Conservation (phyloP, 2,888 invertebrate genomes). For the Amiota minor region DNA sequence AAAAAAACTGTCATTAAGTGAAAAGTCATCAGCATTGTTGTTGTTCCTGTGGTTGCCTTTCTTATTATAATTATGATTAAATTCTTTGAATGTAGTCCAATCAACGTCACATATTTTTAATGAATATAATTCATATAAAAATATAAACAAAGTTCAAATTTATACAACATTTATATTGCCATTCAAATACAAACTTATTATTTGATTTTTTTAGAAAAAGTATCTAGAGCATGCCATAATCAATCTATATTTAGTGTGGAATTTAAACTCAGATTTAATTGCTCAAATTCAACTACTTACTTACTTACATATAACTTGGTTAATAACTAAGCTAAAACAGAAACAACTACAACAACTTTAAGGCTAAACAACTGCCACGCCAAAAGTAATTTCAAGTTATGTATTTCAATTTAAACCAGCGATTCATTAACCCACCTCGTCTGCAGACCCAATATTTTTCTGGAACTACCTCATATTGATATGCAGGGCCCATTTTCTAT, state of each 20-base stretch:
- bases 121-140: not conserved
- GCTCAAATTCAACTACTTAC: constrained; percentile 4
- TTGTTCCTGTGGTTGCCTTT: no score
- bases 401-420: no score
- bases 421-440: no score
- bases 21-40: no score
- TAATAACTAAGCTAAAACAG: constrained; percentile 13
- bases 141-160: not conserved
- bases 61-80: no score
- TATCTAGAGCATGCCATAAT: constrained; percentile 15
- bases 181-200: not conserved
- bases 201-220: not conserved
- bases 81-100: no score
- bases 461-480: no score
- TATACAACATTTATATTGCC: not conserved
- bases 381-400: not conserved
- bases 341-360: not conserved
- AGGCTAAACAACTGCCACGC: not conserved
- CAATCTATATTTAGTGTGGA: constrained; percentile 20
- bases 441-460: no score
- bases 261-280: constrained; percentile 23
- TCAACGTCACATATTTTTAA: no score
- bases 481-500: no score
- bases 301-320: not conserved
- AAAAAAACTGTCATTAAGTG: constrained; percentile 19